Base-by-base conservation (phyloP, 2,888 invertebrate genomes). In the Latrodectus hesperus region DNA sequence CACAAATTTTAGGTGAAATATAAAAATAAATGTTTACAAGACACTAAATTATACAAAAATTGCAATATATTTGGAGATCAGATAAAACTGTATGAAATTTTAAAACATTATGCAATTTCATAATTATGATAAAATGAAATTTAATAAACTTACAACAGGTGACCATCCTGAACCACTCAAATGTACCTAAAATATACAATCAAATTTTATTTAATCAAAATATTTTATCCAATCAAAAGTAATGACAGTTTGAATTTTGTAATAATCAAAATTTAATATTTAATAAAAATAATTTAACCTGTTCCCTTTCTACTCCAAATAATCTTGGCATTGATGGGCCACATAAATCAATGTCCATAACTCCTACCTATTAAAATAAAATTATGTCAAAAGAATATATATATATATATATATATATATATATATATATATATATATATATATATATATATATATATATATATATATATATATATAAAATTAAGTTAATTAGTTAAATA, bases 111-210 rank as follows among this genome's bases (percentile, higher is more conserved):
- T 60, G 60, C 4, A 60, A 16, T 6, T 60, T 38, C 1, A 38
- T 38, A 38, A 38, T 38, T 38, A 38, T 38, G 1, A 38, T 60
- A 60, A 6, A 60, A 10, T 16, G 22, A 12, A 71, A 11, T 68
- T 26, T 14, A n/a, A 68, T 14, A 17, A 84, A 94, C 95, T 94
- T 93, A 97, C 96, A 90, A 98, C 97, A 55, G 98, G 98, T 14
- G 98, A 98, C 98, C 98, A 98, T 76, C 98, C 98, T 2, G 97
- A 97, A 26, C 97, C 98, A 88, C 98, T 98, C 92, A 97, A 96
- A 94, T 99, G 99, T 3, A 99, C 97, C 93, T 93, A 88, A 17
- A 91, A 79, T 77, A 86, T 77, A 84, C 26, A 89, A 26, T 73
- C 16, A 11, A 9, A 16, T n/a, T 16, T n/a, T 16, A 60, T 60